Percentiles rank a stretch among this genome's conserved stretches.
phyloP scores from a whole-genome alignment of 1,140 invertebrate genomes.

The Atta texana region DNA sequence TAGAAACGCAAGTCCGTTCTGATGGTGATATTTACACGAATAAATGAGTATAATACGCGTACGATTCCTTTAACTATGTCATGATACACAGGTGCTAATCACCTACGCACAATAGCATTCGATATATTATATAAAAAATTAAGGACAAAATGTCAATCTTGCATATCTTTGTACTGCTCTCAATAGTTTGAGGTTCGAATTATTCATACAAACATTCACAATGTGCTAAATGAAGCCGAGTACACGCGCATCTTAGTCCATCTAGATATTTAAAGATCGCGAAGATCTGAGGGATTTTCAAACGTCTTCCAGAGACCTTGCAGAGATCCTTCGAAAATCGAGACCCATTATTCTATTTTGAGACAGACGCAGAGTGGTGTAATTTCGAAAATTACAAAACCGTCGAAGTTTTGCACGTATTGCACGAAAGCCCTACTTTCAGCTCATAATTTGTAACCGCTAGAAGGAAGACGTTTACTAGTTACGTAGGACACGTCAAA shows the following conservation, averaged over 20 bases:
- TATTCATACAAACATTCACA: conserved; percentile 72
- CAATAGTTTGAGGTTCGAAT: conserved; percentile 72
- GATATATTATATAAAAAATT: conserved; percentile 81
- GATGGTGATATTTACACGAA: conserved; percentile 81
- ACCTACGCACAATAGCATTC: conserved; percentile 67
- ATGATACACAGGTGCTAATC: conserved; percentile 74
- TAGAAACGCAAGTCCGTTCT: conserved; percentile 73
- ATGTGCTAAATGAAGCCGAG: conserved; percentile 71
- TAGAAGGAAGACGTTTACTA: conserved; percentile 82
- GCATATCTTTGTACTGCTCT: conserved; percentile 83
- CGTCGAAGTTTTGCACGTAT: conserved; percentile 78
- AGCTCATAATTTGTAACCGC: conserved; percentile 72
- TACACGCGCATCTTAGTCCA: conserved; percentile 61
- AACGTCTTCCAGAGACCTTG: not conserved
- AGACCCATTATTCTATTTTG: conserved; percentile 11
- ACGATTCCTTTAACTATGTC: conserved; percentile 60
- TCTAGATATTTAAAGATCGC: conserved; percentile 32
- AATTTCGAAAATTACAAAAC: conserved; percentile 75
- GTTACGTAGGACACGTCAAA: conserved; percentile 78
- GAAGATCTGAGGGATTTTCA: not conserved
- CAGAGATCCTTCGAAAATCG: conserved; percentile 1
- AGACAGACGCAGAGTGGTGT: conserved; percentile 47
- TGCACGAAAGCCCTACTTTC: conserved; percentile 77
- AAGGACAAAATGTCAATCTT: conserved; percentile 82
- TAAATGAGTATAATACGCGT: conserved; percentile 68